Evolutionary conservation across 2,888 invertebrate species (phyloP), one percentile per base, ranked within the genome.

Genomic region (Monochamus alternatus): DNA sequence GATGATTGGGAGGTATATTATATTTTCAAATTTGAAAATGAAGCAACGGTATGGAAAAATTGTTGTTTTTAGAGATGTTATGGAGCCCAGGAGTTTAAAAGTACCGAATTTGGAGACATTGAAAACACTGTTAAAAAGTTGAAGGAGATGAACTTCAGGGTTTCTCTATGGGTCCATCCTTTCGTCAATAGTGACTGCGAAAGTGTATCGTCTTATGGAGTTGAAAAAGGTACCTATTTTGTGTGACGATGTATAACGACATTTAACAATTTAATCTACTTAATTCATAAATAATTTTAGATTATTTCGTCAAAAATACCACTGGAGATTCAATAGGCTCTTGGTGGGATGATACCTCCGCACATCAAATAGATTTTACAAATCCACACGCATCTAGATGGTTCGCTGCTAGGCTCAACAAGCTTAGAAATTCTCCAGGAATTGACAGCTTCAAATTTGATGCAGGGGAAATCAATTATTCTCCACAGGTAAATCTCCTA

Each of bases 131-230:
- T 94, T 0, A 87, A 90, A 47, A 89, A 91, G 62, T 89, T 97
- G 31, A 93, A 94, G 82, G 84, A 87, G 0, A 87, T 92, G 75
- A 94, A 94, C 0, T 95, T 95, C 86, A 91, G 95, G 38, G 94
- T 95, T 0, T 93, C 95, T 0, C 90, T 96, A 5, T 97, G 97
- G 96, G 92, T 94, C 65, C 96, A 96, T 91, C 97, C 97, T 0
- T 97, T 97, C 86, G 94, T 96, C 30, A 95, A 96, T 84, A 90
- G 91, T 78, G 92, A 92, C 72, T 96, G 96, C 84, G 58, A 81
- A 64, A 73, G 80, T 62, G 75, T 77, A 62, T 76, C 81, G 0
- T 58, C 74, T 3, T 65, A 75, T 43, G 85, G 84, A 38, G 62
- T 74, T 55, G 63, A 72, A 12, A 76, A 80, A 68, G 82, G 84